These are phyloP conservation scores for Heliangelus exortis DNA, from an alignment of 2,797 vertebrate genomes.

Conservation along the genomic window DNA sequence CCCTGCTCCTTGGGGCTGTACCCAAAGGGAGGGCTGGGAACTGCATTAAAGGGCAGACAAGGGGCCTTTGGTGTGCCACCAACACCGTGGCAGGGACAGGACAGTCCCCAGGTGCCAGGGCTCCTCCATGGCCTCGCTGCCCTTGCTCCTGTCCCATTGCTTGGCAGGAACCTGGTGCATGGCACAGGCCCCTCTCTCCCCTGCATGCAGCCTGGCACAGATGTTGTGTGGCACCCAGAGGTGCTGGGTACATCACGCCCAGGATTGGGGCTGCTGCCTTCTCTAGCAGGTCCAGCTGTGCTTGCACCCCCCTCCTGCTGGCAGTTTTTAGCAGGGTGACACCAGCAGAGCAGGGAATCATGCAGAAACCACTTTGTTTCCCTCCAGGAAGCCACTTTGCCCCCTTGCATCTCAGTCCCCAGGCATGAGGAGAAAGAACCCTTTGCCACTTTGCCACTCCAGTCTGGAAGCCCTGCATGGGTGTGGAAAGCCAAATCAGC, in stretches of 20 bases:
- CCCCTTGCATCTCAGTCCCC: accelerated
- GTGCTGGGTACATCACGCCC: not conserved
- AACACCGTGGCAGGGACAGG: not conserved
- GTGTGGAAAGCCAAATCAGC: not conserved
- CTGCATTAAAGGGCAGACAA: not conserved
- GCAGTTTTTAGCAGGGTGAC: accelerated
- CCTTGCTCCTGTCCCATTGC: not conserved
- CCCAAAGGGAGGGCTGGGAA: not conserved
- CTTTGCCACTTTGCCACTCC: not conserved
- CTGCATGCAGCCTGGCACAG: accelerated
- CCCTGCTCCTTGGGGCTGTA: not conserved
- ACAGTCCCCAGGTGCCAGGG: accelerated
- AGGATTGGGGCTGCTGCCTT: not conserved
- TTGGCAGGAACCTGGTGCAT: not conserved
- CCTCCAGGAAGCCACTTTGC: not conserved
- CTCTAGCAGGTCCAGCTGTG: not conserved
- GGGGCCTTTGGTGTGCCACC: accelerated
- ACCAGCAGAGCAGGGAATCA: not conserved
- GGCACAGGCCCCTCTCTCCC: accelerated
- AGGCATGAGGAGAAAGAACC: not conserved
- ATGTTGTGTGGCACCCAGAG: not conserved
- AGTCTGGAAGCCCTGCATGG: no score
- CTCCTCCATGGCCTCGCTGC: not conserved
- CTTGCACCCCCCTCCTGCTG: not conserved
- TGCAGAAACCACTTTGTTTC: not conserved